phyloP scores from a whole-genome alignment of 2,113 vertebrate genomes.

The Anoplopoma fimbria region DNA sequence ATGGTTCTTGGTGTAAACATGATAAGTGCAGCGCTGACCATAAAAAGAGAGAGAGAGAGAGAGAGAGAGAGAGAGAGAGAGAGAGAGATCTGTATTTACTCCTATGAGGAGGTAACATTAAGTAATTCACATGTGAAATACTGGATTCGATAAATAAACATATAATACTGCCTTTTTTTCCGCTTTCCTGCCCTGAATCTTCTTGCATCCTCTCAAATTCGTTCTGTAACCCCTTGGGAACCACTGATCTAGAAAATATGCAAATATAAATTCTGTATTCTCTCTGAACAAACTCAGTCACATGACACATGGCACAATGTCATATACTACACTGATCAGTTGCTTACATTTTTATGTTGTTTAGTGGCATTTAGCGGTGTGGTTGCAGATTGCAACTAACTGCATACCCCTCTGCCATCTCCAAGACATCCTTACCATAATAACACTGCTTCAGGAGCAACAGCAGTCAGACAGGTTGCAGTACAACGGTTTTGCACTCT shows the following conservation, averaged over 20 bases:
- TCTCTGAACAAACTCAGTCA: not conserved
- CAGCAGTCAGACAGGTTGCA: too few relatives aligned
- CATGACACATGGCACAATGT: not conserved
- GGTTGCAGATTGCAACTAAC: too few relatives aligned
- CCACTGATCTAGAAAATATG: slow-evolving; percentile 1
- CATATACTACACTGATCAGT: not conserved
- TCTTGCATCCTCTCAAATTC: not conserved
- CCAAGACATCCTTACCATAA: too few relatives aligned
- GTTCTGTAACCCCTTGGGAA: too few relatives aligned
- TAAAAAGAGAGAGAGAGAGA: not conserved
- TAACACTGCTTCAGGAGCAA: too few relatives aligned
- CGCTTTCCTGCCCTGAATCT: not conserved
- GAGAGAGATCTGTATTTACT: not conserved
- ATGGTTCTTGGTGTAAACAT: not conserved
- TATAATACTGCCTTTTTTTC: not conserved
- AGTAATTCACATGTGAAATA: not conserved
- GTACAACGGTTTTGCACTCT: not conserved
- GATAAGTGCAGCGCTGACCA: not conserved
- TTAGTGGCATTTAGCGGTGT: too few relatives aligned
- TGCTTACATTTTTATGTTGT: too few relatives aligned
- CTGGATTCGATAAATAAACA: not conserved
- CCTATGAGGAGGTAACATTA: not conserved
- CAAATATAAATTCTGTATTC: not conserved
- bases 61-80: not conserved
- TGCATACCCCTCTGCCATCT: too few relatives aligned